A percentile compares a stretch with the other conserved stretches of the same genome.
phyloP scores from a whole-genome alignment of 2,113 vertebrate species.

The Pseudopipra pipra region DNA sequence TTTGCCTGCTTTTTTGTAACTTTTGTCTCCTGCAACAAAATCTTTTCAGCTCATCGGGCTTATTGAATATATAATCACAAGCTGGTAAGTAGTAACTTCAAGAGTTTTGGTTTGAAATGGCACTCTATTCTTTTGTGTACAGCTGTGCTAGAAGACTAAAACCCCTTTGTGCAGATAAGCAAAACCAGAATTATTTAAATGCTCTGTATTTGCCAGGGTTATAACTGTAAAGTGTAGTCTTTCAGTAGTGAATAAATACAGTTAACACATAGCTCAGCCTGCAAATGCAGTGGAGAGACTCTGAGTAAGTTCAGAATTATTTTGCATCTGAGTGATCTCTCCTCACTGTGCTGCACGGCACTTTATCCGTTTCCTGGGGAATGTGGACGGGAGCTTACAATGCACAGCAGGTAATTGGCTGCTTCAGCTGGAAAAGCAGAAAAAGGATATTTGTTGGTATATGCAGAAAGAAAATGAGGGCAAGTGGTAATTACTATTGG shows the following conservation, averaged over 20 bases:
- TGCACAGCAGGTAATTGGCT: constrained; percentile 51
- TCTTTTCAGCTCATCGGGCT: not conserved
- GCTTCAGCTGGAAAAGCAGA: not conserved
- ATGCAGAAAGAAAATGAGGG: not conserved
- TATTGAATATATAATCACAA: constrained; percentile 22
- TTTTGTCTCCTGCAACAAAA: not conserved
- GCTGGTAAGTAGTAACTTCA: constrained; percentile 63
- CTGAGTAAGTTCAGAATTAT: constrained; percentile 10
- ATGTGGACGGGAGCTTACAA: not conserved
- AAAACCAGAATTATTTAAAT: constrained; percentile 20
- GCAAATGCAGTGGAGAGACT: not conserved
- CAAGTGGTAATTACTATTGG: not conserved
- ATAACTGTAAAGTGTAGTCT: not conserved
- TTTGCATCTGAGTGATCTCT: not conserved
- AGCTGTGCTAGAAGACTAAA: constrained; percentile 35
- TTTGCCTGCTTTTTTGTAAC: constrained; percentile 8
- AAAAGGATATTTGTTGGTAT: not conserved
- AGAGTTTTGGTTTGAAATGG: constrained; percentile 32
- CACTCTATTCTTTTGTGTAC: constrained; percentile 31
- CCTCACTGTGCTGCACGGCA: not conserved
- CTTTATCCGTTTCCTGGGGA: not conserved
- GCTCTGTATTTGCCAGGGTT: not conserved
- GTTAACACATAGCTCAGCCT: not conserved
- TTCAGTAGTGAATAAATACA: constrained; percentile 2
- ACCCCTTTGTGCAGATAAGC: constrained; percentile 7